Conservation (phyloP, 2,888 invertebrate species). For the Acronicta leporina region DNA sequence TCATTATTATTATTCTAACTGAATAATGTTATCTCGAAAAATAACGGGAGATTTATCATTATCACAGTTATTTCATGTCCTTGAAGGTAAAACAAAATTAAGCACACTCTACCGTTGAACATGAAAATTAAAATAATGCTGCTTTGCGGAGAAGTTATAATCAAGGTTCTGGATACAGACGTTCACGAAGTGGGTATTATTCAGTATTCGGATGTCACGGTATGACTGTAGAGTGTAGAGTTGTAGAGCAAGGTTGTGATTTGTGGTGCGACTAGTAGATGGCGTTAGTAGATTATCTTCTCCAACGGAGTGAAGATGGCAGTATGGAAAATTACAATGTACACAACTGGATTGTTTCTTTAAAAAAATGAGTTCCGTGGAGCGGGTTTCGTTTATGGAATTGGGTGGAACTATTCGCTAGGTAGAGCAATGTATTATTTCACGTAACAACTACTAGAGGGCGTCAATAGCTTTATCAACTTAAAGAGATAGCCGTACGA, state of each 20-base stretch:
- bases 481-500: not conserved
- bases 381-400: no score
- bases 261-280: slow-evolving; percentile 12
- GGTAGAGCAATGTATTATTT: not conserved
- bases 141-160: not conserved
- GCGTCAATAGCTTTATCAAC: not conserved
- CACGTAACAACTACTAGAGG: not conserved
- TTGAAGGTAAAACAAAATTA: not conserved
- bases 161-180: no score
- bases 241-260: not conserved
- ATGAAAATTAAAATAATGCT: slow-evolving; percentile 7
- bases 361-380: no score
- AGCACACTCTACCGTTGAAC: slow-evolving; percentile 7
- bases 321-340: no score
- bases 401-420: no score
- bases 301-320: slow-evolving; percentile 33
- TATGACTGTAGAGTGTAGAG: no score
- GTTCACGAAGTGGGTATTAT: no score
- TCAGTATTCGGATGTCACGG: not conserved
- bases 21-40: no score
- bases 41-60: no score
- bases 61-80: no score
- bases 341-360: no score
- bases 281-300: slow-evolving; percentile 16
- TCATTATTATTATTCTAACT: no score